These are phyloP conservation scores for Yasuhikotakia modesta DNA, from an alignment of 2,797 vertebrate genomes.

Conservation along the genomic window DNA sequence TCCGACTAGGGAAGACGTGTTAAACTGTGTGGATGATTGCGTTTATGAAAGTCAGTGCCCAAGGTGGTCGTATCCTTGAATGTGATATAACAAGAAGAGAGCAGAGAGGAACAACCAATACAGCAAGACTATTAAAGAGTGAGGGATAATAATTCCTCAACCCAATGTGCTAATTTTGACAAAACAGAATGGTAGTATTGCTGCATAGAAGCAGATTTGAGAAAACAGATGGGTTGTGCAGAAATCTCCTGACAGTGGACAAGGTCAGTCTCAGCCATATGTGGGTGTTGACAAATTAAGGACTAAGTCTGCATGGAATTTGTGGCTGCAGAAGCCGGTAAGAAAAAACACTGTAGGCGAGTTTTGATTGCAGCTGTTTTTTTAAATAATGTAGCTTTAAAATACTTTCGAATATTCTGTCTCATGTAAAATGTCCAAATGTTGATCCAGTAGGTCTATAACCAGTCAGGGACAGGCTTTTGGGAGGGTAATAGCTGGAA, in stretches of 20 bases:
- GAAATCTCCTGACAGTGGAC: constrained; percentile 15
- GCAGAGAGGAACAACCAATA: constrained; percentile 2
- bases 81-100: constrained; percentile 10
- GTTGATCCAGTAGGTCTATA: too few species aligned
- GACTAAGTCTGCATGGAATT: background rate
- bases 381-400: too few species aligned
- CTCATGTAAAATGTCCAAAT: too few species aligned
- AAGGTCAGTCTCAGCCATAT: constrained; percentile 9
- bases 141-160: constrained; percentile 13
- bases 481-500: too few species aligned
- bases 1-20: constrained; percentile 19
- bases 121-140: constrained; percentile 15
- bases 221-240: background rate
- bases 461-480: too few species aligned
- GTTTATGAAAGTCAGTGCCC: constrained; percentile 35
- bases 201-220: constrained; percentile 1
- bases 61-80: constrained; percentile 37
- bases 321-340: background rate
- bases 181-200: constrained; percentile 14
- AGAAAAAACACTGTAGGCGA: background rate
- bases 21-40: constrained; percentile 38
- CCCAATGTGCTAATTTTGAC: constrained; percentile 6
- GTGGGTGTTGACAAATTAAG: background rate
- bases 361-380: background rate
- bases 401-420: too few species aligned